A percentile compares a stretch with the other conserved stretches of the same genome.
Conservation (phyloP, 2,888 invertebrate species). For the Artemia sp. region DNA sequence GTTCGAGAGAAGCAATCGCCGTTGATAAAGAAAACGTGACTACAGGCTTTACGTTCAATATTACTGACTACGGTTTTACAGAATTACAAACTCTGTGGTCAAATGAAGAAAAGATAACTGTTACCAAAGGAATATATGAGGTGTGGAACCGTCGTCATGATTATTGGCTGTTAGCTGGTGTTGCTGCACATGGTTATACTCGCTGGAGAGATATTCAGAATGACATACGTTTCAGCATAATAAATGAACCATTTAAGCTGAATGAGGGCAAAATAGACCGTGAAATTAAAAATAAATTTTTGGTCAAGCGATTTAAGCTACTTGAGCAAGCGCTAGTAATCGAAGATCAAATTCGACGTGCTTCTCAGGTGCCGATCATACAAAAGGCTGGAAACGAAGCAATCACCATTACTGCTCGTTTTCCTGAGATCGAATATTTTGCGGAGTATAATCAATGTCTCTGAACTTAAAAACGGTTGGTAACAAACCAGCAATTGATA, state of each 20-base stretch:
- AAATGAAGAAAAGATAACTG: constrained; percentile 90
- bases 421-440: too few species aligned
- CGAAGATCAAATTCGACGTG: too few species aligned
- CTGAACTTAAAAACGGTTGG: too few species aligned
- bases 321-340: too few species aligned
- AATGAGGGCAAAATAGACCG: constrained; percentile 95
- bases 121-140: constrained; percentile 87
- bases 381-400: too few species aligned
- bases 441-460: too few species aligned
- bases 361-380: too few species aligned
- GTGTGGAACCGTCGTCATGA: constrained; percentile 96
- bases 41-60: constrained; percentile 96
- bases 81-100: constrained; percentile 95
- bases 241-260: constrained; percentile 99
- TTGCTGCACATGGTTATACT: constrained; percentile 95
- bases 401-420: too few species aligned
- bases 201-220: constrained; percentile 99
- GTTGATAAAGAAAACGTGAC: constrained; percentile 26
- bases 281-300: constrained; percentile 97
- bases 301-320: constrained; percentile 90
- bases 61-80: constrained; percentile 97
- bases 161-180: constrained; percentile 96
- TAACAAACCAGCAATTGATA: too few species aligned
- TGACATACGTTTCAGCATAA: constrained; percentile 87
- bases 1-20: constrained; percentile 22